These are phyloP conservation scores for Rhombomys opimus DNA, from an alignment of 2,113 vertebrate species.

Conservation along the genomic window DNA sequence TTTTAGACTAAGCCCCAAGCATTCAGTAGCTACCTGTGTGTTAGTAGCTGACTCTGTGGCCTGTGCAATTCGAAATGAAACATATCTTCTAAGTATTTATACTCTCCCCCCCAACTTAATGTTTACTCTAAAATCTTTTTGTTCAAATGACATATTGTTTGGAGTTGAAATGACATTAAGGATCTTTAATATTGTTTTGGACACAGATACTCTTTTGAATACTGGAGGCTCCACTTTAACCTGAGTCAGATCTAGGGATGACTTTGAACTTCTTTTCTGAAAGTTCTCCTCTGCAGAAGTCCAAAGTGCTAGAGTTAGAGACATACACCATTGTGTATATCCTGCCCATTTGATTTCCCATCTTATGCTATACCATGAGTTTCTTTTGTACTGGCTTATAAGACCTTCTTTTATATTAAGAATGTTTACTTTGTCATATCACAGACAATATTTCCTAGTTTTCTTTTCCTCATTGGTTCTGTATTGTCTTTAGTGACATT, in stretches of 20 bases:
- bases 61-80: background rate
- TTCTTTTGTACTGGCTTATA: slow-evolving; percentile 14
- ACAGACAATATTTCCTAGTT: background rate
- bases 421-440: background rate
- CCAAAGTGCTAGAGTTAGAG: background rate
- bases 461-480: background rate
- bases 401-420: background rate
- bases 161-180: background rate
- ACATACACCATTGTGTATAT: background rate
- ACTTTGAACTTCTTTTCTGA: background rate
- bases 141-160: background rate
- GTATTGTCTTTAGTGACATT: background rate
- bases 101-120: background rate
- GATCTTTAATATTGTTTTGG: background rate
- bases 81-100: background rate
- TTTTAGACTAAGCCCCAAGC: background rate
- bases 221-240: background rate
- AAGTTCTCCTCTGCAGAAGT: background rate
- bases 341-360: slow-evolving; percentile 1
- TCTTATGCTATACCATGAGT: background rate
- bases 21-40: background rate
- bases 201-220: background rate
- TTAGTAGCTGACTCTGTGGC: background rate
- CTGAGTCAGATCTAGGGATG: background rate
- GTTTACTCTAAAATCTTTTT: background rate